Base-by-base conservation (phyloP, 2,113 vertebrate genomes). In the Dicrurus megarhynchus region DNA sequence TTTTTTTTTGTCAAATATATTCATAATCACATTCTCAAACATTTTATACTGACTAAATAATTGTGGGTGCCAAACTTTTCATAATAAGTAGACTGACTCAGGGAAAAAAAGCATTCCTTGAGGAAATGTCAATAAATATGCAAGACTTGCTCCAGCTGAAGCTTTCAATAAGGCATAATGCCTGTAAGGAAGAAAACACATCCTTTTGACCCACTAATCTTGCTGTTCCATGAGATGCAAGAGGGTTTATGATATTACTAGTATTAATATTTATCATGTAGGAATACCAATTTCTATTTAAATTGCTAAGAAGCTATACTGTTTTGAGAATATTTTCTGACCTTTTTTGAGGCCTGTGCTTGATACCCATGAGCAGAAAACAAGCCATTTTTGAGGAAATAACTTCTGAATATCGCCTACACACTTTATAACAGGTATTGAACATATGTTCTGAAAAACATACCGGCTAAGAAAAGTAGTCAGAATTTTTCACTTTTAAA, bases 281-380 rank as follows among this genome's bases (percentile, higher is more conserved):
- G 81, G 41, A 75, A 92, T 69, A 92, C 7, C 65, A 71, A 76
- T 80, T 79, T 39, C 55, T 92, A 95, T 92, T 90, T 95, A 76
- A 97, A 95, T 87, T 96, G 71, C 87, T 91, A 96, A 84, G 55
- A 95, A 97, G 84, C 46, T 89, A 84, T n/a, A 91, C 78, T 65
- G 55, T 84, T 93, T 84, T 39, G 15, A 83, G 50, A 88, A 32
- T 70, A 50, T 59, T 53, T 90, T 75, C 57, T 74, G 74, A 89
- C 37, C 46, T 89, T 87, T 90, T n/a, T 24, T 49, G 76, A 60
- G 18, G 44, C 33, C 39, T 59, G 16, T 67, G 39, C 49, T 80
- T 74, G 59, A 93, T 55, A 96, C 30, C 30, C 77, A 53, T 8
- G 2, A 77, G 74, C 57, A 44, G 64, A 95, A 94, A 96, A 86